Evolutionary conservation across 2,888 invertebrate genomes (phyloP).

Genomic region (Melanostoma scalare): DNA sequence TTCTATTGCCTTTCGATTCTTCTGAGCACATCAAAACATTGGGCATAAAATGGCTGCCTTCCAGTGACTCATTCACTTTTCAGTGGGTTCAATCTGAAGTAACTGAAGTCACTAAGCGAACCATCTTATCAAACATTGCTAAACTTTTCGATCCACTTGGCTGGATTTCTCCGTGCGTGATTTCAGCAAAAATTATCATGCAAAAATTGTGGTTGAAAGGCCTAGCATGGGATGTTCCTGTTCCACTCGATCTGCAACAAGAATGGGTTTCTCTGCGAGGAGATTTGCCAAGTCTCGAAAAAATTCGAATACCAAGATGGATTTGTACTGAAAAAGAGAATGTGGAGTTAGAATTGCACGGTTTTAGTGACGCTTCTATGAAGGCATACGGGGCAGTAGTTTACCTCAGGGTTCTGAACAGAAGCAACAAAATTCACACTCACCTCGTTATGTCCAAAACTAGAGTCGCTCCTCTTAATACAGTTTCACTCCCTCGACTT

Average conservation of each 20-base stretch:
- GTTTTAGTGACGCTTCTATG: constrained; percentile 36
- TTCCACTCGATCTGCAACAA: constrained; percentile 5
- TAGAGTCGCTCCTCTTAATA: constrained; percentile 43
- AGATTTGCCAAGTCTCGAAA: constrained; percentile 3
- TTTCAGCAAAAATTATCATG: neutral
- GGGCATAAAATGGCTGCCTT: constrained; percentile 21
- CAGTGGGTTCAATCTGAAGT: neutral
- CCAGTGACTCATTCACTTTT: constrained; percentile 5
- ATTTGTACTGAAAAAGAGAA: neutral
- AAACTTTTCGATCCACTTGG: constrained; percentile 41
- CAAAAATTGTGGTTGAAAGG: constrained; percentile 31
- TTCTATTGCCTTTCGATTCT: neutral
- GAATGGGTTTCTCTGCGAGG: constrained; percentile 4
- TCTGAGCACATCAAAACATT: neutral
- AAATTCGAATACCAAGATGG: constrained; percentile 40
- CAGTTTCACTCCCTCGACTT: constrained; percentile 38
- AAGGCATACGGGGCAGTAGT: constrained; percentile 35
- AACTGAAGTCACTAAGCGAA: neutral
- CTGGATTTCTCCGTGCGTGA: constrained; percentile 31
- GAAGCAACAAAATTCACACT: neutral
- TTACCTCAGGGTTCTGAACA: constrained; percentile 10
- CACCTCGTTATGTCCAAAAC: constrained; percentile 39
- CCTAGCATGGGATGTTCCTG: constrained; percentile 22
- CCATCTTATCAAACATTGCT: constrained; percentile 22
- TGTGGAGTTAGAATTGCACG: constrained; percentile 14